Evolutionary conservation across 2,888 invertebrate species (phyloP).

Genomic region (Cantharis rustica): DNA sequence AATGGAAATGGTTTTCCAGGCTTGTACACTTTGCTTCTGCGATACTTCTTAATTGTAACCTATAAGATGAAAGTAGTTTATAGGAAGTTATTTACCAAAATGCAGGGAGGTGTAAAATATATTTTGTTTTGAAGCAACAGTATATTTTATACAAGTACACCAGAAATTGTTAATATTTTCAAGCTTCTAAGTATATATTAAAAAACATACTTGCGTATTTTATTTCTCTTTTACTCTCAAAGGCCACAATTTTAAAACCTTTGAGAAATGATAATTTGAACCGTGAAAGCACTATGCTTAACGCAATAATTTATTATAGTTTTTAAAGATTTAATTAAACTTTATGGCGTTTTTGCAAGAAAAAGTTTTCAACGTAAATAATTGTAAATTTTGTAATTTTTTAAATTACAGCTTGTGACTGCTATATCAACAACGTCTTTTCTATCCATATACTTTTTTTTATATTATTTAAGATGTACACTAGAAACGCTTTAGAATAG

Average conservation of each 20-base stretch:
- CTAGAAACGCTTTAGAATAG: no score
- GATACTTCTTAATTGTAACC: constrained; percentile 29
- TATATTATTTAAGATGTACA: not conserved
- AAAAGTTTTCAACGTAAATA: not conserved
- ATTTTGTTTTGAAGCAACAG: not conserved
- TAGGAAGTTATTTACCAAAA: constrained; percentile 7
- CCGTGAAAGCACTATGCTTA: not conserved
- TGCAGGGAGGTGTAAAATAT: constrained; percentile 9
- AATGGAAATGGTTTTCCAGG: constrained; percentile 39
- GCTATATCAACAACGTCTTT: not conserved
- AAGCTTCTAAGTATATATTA: not conserved
- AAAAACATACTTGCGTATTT: not conserved
- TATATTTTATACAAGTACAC: not conserved
- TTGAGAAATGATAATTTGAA: not conserved
- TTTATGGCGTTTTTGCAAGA: not conserved
- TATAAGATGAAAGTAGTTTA: constrained; percentile 22
- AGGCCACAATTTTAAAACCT: not conserved
- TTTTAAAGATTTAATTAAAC: not conserved
- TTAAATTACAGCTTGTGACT: not conserved
- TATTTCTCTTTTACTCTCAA: not conserved
- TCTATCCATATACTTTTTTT: not conserved
- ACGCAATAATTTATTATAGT: not conserved
- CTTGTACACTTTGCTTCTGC: constrained; percentile 27
- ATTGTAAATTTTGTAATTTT: not conserved
- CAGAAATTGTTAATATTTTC: not conserved